Percentiles rank a stretch among this genome's conserved stretches.
Evolutionary conservation across 2,888 invertebrate species (phyloP).

Genomic region (Cheiracanthium punctorium): DNA sequence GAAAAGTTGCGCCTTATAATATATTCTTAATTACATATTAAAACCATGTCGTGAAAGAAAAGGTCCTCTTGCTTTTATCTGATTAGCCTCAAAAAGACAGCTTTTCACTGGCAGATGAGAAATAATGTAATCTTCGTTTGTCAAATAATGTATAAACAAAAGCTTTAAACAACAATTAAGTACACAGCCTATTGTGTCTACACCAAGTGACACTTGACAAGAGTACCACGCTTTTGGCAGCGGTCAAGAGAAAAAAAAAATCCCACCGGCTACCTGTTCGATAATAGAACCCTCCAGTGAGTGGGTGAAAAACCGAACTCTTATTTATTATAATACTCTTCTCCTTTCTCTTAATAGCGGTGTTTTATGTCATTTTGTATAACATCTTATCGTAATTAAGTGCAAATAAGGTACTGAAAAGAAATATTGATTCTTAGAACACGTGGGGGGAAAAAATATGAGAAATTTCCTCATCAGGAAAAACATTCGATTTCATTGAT

Average conservation of each 20-base stretch:
- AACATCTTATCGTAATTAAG: slow-evolving; percentile 70
- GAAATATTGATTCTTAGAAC: slow-evolving; percentile 60
- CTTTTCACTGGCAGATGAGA: neutral
- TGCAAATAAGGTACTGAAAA: slow-evolving; percentile 68
- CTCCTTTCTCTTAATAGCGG: slow-evolving; percentile 48
- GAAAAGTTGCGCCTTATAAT: too few species aligned
- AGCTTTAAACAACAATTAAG: neutral
- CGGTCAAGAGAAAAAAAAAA: slow-evolving; percentile 39
- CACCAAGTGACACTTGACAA: slow-evolving; percentile 32
- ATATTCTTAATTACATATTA: too few species aligned
- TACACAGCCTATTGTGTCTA: neutral
- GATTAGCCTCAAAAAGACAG: neutral
- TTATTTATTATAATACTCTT: slow-evolving; percentile 48
- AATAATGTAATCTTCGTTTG: neutral
- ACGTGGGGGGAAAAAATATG: slow-evolving; percentile 26
- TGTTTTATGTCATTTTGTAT: slow-evolving; percentile 66
- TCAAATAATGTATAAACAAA: neutral
- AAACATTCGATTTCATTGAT: slow-evolving; percentile 68
- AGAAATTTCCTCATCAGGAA: slow-evolving; percentile 65
- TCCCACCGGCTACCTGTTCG: neutral
- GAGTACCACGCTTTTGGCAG: neutral
- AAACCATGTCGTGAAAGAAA: too few species aligned
- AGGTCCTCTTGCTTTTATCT: neutral
- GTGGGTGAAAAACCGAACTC: slow-evolving; percentile 47
- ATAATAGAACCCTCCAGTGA: neutral